Conservation (phyloP, 2,888 invertebrate genomes). For the Dusona sp. region DNA sequence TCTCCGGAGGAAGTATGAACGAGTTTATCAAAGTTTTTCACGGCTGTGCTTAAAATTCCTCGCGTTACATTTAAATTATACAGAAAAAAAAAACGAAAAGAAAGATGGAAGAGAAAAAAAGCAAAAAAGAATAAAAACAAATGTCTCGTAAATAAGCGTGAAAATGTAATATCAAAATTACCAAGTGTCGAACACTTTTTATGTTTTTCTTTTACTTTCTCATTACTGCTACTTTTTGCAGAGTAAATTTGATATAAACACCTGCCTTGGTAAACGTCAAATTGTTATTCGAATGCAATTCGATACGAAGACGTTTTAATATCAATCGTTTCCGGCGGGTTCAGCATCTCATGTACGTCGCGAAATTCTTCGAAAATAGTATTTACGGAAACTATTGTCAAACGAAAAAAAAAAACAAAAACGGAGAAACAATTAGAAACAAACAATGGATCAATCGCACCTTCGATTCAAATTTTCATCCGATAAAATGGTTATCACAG, state of each 20-base stretch:
- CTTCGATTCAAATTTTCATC: constrained; percentile 46
- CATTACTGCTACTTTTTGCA: constrained; percentile 61
- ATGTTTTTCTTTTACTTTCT: constrained; percentile 6
- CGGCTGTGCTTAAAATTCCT: constrained; percentile 61
- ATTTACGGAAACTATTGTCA: neutral
- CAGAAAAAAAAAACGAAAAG: neutral
- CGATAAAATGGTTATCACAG: neutral
- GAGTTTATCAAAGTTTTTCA: constrained; percentile 57
- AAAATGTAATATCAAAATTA: constrained; percentile 66
- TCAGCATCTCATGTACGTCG: neutral
- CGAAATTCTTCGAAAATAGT: neutral
- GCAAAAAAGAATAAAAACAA: neutral
- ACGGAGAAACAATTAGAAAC: neutral
- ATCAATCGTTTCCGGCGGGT: constrained; percentile 51
- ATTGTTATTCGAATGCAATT: constrained; percentile 63
- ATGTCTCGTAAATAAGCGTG: constrained; percentile 67
- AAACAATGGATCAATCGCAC: constrained; percentile 2
- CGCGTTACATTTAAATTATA: constrained; percentile 47
- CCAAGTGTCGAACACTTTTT: constrained; percentile 63
- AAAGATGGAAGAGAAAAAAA: neutral
- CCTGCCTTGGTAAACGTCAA: constrained; percentile 60
- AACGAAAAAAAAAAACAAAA: neutral
- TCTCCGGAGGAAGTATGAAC: constrained; percentile 48
- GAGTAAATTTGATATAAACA: constrained; percentile 59
- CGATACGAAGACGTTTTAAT: constrained; percentile 53